Evolutionary conservation across 1,140 invertebrate genomes (phyloP).

Genomic region (Metopolophium dirhodum): DNA sequence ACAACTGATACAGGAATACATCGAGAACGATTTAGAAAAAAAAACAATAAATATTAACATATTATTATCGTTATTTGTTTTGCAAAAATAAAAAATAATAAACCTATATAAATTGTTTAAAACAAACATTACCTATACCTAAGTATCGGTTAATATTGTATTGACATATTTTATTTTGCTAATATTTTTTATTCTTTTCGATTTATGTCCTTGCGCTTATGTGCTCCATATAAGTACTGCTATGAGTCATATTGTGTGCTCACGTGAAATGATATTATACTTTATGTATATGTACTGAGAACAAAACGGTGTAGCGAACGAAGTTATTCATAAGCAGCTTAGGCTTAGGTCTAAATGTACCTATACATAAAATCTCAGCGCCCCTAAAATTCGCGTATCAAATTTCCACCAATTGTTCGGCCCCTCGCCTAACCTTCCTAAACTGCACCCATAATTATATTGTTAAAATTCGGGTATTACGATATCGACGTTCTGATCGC

Average conservation of each 20-base stretch:
- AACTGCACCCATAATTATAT: background rate
- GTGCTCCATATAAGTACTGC: background rate
- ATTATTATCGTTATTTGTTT: no score
- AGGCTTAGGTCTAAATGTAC: background rate
- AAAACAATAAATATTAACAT: no score
- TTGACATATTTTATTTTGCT: background rate
- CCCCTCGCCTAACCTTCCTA: background rate
- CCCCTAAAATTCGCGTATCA: background rate
- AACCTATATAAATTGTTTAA: background rate
- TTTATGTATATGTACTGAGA: background rate
- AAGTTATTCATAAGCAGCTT: conserved; percentile 6
- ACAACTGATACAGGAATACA: no score
- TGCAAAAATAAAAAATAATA: no score
- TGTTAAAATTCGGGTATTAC: background rate
- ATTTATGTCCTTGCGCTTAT: background rate
- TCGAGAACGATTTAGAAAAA: no score
- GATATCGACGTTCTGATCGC: background rate
- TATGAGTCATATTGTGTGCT: background rate
- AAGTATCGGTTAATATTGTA: background rate
- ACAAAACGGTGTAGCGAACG: background rate
- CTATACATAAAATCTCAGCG: background rate
- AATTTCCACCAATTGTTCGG: background rate
- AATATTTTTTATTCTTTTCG: background rate
- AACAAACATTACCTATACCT: no score
- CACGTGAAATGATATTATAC: background rate